These are phyloP conservation scores for Garrulus glandarius DNA, from an alignment of 2,797 vertebrate species.

Conservation along the genomic window DNA sequence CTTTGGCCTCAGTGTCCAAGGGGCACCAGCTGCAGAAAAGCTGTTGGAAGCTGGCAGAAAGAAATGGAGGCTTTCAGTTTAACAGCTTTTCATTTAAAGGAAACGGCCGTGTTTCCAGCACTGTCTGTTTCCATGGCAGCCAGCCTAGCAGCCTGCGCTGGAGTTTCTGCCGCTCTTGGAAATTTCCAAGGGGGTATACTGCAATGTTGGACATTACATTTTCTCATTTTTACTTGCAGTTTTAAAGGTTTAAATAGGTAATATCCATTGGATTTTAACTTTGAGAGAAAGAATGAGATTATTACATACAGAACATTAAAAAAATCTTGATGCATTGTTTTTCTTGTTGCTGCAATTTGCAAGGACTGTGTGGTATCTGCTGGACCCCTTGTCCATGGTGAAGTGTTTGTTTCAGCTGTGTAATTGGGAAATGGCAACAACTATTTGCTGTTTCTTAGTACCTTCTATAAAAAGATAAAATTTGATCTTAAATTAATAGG, in stretches of 20 bases:
- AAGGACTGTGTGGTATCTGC: not conserved
- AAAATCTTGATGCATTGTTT: not conserved
- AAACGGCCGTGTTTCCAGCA: constrained; percentile 59
- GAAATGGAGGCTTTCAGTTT: constrained; percentile 8
- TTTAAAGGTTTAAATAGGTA: constrained; percentile 1
- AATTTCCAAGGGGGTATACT: constrained; percentile 60
- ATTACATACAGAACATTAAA: not conserved
- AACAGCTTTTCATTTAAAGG: constrained; percentile 54
- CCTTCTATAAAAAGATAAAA: not conserved
- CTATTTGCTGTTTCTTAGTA: not conserved
- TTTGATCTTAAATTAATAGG: not conserved
- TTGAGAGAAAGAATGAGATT: not conserved
- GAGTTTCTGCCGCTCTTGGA: constrained; percentile 52
- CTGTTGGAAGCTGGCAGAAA: constrained; percentile 24
- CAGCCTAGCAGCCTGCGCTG: constrained; percentile 46
- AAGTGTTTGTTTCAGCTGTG: not conserved
- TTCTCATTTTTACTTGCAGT: not conserved
- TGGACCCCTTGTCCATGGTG: not conserved
- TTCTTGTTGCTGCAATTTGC: not conserved
- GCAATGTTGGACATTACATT: constrained; percentile 30
- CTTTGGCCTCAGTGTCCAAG: not conserved
- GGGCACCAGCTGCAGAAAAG: not conserved
- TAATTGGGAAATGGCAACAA: not conserved
- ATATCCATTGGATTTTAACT: not conserved
- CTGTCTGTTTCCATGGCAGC: constrained; percentile 73